A percentile compares a stretch with the other conserved stretches of the same genome.
phyloP scores from a whole-genome alignment of 2,113 vertebrate genomes.

The Urocitellus parryii region DNA sequence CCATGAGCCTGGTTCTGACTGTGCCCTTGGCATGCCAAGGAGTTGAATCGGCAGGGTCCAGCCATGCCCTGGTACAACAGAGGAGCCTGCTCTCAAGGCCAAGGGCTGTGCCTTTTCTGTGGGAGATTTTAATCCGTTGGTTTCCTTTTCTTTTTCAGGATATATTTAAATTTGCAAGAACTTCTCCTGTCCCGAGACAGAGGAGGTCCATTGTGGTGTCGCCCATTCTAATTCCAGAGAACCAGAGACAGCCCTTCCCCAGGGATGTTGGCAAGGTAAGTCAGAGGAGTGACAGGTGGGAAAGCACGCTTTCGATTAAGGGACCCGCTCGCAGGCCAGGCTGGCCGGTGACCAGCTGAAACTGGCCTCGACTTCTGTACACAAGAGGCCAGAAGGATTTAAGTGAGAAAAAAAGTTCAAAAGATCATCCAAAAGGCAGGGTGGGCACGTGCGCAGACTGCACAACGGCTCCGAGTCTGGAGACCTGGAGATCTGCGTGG shows the following conservation, averaged over 20 bases:
- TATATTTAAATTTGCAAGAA: slow-evolving; percentile 89
- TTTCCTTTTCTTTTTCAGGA: slow-evolving; percentile 88
- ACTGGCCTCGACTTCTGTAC: not conserved
- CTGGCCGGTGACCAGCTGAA: not conserved
- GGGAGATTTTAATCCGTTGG: not conserved
- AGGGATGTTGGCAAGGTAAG: slow-evolving; percentile 95
- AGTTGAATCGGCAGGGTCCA: slow-evolving; percentile 41
- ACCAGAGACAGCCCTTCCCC: slow-evolving; percentile 95
- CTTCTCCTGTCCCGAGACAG: slow-evolving; percentile 88
- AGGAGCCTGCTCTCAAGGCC: not conserved
- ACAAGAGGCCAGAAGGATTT: slow-evolving; percentile 7
- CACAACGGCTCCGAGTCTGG: not conserved
- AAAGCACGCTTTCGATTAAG: not conserved
- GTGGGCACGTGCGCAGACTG: too few species aligned
- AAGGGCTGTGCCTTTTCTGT: not conserved
- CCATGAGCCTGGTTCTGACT: slow-evolving; percentile 30
- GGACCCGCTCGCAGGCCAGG: not conserved
- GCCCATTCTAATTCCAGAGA: slow-evolving; percentile 94
- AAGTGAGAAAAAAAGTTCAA: not conserved
- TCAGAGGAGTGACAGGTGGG: not conserved
- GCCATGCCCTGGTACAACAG: not conserved
- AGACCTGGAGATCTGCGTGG: not conserved
- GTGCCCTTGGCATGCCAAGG: slow-evolving; percentile 61
- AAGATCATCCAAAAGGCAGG: not conserved
- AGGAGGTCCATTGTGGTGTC: slow-evolving; percentile 95